phyloP scores from a whole-genome alignment of 2,797 vertebrate genomes.

The Sebastes ruberrimus region DNA sequence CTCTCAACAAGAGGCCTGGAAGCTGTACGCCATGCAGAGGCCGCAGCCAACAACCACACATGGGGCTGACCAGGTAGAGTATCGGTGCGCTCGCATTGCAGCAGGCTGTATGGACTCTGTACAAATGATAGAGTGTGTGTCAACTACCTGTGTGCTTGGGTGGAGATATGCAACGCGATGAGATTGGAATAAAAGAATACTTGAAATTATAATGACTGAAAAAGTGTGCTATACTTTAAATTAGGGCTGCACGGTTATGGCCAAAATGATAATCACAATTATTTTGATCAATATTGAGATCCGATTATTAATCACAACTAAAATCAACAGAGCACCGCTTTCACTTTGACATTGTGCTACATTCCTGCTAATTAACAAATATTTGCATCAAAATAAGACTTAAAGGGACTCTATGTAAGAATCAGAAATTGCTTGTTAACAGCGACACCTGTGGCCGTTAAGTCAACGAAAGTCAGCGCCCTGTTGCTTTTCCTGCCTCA shows the following conservation, averaged over 20 bases:
- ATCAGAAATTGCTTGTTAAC: no score
- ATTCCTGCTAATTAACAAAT: no score
- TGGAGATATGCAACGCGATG: background rate
- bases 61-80: slow-evolving; percentile 25
- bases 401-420: no score
- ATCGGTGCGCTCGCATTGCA: slow-evolving; percentile 18
- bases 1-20: slow-evolving; percentile 54
- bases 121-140: background rate
- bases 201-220: background rate
- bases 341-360: no score
- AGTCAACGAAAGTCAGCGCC: no score
- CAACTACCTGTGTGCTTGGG: background rate
- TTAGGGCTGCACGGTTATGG: no score
- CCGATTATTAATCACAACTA: no score
- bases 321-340: no score
- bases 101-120: slow-evolving; percentile 3
- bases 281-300: no score
- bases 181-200: background rate
- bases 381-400: background rate
- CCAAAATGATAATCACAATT: no score
- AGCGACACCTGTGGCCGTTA: no score
- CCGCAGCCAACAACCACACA: slow-evolving; percentile 48
- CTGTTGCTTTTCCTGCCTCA: no score
- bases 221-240: background rate
- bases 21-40: background rate